Percentiles rank a stretch among this genome's conserved stretches.
Conservation (phyloP, 2,113 vertebrate species). For the Tauraco erythrolophus region DNA sequence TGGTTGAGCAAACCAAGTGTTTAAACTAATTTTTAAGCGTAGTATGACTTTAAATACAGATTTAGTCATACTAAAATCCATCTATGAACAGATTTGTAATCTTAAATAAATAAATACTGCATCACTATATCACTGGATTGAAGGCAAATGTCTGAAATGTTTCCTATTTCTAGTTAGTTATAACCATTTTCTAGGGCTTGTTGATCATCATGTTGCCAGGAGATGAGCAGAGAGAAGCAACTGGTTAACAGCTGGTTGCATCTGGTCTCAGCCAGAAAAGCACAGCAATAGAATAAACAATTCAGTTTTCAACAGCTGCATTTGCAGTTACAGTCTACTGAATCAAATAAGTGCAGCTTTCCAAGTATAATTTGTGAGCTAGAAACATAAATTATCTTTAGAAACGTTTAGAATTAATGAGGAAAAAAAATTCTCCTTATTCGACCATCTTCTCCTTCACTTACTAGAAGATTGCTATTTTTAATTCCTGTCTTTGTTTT, state of each 20-base stretch:
- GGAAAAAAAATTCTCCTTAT: neutral
- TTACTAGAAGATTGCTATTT: neutral
- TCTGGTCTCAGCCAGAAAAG: conserved; percentile 68
- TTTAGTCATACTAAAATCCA: neutral
- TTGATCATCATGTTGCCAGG: conserved; percentile 25
- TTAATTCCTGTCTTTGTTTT: neutral
- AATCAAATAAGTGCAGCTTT: conserved; percentile 41
- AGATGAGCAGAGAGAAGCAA: conserved; percentile 52
- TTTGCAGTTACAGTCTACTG: conserved; percentile 45
- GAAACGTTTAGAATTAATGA: neutral
- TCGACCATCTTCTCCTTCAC: neutral
- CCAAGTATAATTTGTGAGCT: conserved; percentile 20
- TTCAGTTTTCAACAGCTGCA: conserved; percentile 62
- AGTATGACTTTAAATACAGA: neutral
- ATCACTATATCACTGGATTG: neutral
- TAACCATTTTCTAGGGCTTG: neutral
- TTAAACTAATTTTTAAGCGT: neutral
- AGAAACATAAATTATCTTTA: conserved; percentile 51
- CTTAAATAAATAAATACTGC: neutral
- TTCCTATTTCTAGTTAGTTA: conserved; percentile 19
- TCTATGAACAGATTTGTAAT: neutral
- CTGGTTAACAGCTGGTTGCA: conserved; percentile 78
- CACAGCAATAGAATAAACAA: conserved; percentile 61
- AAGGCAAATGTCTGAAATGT: conserved; percentile 1
- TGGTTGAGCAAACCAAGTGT: neutral